A percentile compares a stretch with the other conserved stretches of the same genome.
Evolutionary conservation across 53 echinoderm and acorn worm genomes (phyloP).

Genomic region (Paracentrotus lividus): DNA sequence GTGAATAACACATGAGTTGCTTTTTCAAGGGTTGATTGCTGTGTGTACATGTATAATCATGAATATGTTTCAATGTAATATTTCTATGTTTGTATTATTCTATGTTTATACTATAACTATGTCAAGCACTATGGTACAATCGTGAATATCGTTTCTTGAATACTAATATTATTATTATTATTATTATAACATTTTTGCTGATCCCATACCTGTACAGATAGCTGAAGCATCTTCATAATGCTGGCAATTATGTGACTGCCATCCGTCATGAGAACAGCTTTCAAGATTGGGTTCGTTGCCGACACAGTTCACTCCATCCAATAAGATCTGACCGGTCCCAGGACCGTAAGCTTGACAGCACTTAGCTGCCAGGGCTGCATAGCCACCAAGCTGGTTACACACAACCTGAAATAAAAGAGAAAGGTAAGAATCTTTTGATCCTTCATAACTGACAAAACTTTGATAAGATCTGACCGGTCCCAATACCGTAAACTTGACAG

Average conservation of each 20-base stretch:
- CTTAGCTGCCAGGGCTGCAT: slow-evolving; percentile 83
- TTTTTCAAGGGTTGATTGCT: no score
- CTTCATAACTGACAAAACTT: neutral
- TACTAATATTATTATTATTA: no score
- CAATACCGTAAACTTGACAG: slow-evolving; percentile 86
- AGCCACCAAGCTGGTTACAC: slow-evolving; percentile 90
- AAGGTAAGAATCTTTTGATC: neutral
- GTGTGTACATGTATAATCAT: no score
- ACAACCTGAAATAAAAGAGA: slow-evolving; percentile 65
- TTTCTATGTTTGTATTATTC: no score
- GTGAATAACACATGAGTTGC: no score
- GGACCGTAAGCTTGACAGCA: slow-evolving; percentile 90
- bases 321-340: slow-evolving; percentile 83
- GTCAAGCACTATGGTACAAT: no score
- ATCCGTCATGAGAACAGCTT: slow-evolving; percentile 87
- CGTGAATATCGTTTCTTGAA: no score
- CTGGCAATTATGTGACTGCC: slow-evolving; percentile 91
- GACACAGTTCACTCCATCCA: slow-evolving; percentile 84
- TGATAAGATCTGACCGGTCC: slow-evolving; percentile 83
- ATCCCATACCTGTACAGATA: slow-evolving; percentile 83
- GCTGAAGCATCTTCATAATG: slow-evolving; percentile 93
- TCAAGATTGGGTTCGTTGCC: slow-evolving; percentile 80
- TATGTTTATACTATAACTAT: no score
- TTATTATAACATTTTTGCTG: no score
- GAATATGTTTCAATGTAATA: no score